These are phyloP conservation scores for Danionella cerebrum DNA, from an alignment of 2,113 vertebrate genomes.

Conservation along the genomic window DNA sequence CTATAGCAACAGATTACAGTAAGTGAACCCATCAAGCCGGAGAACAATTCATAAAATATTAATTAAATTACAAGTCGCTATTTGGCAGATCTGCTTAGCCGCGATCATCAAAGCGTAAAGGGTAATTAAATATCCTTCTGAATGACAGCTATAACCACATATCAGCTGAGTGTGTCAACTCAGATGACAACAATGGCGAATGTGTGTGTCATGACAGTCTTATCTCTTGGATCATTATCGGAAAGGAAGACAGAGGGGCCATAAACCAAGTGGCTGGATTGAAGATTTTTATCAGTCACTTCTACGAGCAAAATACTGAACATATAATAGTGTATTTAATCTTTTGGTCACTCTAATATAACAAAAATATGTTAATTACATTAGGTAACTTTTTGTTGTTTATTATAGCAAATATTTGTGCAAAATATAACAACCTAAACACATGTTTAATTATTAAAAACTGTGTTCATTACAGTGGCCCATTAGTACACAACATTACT, in stretches of 20 bases:
- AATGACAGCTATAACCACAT: not conserved
- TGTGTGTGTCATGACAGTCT: conserved; percentile 23
- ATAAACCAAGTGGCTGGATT: conserved; percentile 12
- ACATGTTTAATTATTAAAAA: too few relatives aligned
- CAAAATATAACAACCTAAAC: too few relatives aligned
- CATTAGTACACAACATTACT: too few relatives aligned
- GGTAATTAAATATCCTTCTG: not conserved
- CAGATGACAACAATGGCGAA: conserved; percentile 25
- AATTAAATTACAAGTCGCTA: not conserved
- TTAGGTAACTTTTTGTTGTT: too few relatives aligned
- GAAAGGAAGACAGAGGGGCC: not conserved
- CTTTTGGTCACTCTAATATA: not conserved
- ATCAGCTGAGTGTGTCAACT: conserved; percentile 16
- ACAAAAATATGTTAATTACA: not conserved
- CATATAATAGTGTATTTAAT: not conserved
- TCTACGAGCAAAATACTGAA: not conserved
- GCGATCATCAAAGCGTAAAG: not conserved
- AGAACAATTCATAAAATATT: not conserved
- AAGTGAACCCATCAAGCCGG: not conserved
- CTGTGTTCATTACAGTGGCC: too few relatives aligned
- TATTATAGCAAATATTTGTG: too few relatives aligned
- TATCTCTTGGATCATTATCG: conserved; percentile 19
- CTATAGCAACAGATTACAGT: not conserved
- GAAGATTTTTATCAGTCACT: conserved; percentile 3
- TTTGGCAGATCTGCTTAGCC: not conserved